Percentiles rank a stretch among this genome's conserved stretches.
phyloP scores from a whole-genome alignment of 2,888 invertebrate species.

The Cephus sareptanus region DNA sequence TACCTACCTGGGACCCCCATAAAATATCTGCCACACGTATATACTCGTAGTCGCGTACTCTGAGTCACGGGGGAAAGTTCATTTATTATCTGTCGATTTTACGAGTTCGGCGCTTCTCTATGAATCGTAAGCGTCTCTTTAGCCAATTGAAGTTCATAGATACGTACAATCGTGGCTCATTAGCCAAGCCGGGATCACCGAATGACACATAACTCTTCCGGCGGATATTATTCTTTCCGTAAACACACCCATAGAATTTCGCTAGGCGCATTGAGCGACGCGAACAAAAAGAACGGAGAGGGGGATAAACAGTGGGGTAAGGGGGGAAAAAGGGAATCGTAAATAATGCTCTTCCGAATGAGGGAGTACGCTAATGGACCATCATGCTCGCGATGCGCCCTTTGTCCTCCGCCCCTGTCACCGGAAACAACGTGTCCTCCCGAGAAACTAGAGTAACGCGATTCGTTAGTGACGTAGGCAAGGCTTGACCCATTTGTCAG shows the following conservation, averaged over 20 bases:
- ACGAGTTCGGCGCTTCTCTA: not conserved
- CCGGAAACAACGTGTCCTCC: not conserved
- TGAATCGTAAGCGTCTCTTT: not conserved
- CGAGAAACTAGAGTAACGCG: not conserved
- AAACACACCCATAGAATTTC: not conserved
- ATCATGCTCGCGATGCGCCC: not conserved
- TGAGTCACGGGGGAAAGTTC: not conserved
- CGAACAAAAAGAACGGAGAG: not conserved
- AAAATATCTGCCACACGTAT: not conserved
- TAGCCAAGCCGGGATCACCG: not conserved
- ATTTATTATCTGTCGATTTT: not conserved
- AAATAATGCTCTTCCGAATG: not conserved
- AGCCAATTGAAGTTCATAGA: not conserved
- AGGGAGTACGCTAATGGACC: not conserved
- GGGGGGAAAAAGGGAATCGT: not conserved
- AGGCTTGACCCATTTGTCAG: not conserved
- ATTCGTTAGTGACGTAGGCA: not conserved
- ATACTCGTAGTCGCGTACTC: not conserved
- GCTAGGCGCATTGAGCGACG: not conserved
- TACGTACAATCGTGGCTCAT: not conserved
- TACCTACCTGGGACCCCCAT: not conserved
- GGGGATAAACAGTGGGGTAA: not conserved
- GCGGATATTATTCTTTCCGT: not conserved
- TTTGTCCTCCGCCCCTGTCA: not conserved
- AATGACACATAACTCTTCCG: not conserved